Evolutionary conservation across 1,140 invertebrate genomes (phyloP).

Genomic region (Colletes latitarsis): DNA sequence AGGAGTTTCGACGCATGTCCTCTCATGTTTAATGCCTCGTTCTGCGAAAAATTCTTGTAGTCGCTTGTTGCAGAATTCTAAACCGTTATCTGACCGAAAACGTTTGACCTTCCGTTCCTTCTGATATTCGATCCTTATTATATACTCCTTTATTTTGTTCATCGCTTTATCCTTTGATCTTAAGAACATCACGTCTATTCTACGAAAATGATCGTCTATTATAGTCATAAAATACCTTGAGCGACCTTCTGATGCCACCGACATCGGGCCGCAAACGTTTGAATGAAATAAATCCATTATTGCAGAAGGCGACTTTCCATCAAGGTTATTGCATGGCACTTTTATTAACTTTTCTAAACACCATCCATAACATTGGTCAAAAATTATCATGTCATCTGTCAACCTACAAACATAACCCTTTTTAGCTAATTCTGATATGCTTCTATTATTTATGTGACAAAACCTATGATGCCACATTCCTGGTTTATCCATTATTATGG

Average conservation of each 20-base stretch:
- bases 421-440: slow-evolving; percentile 3
- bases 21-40: slow-evolving; percentile 26
- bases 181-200: slow-evolving; percentile 18
- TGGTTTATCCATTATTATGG: neutral
- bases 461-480: slow-evolving; percentile 14
- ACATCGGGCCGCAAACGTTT: slow-evolving; percentile 27
- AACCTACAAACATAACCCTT: slow-evolving; percentile 8
- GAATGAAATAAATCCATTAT: slow-evolving; percentile 30
- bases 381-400: neutral
- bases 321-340: neutral
- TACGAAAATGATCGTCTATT: slow-evolving; percentile 32
- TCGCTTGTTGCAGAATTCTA: slow-evolving; percentile 29
- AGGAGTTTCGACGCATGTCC: slow-evolving; percentile 6
- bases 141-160: slow-evolving; percentile 23
- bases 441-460: slow-evolving; percentile 19
- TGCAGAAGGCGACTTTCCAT: neutral
- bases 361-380: slow-evolving; percentile 2
- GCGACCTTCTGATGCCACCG: slow-evolving; percentile 1
- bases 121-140: slow-evolving; percentile 10
- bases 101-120: slow-evolving; percentile 9
- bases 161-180: slow-evolving; percentile 35
- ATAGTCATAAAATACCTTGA: slow-evolving; percentile 24
- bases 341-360: slow-evolving; percentile 24
- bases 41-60: slow-evolving; percentile 10
- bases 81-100: slow-evolving; percentile 25